Percentiles rank a stretch among this genome's conserved stretches.
Evolutionary conservation across 2,888 invertebrate species (phyloP).

Genomic region (Marronus borbonicus): DNA sequence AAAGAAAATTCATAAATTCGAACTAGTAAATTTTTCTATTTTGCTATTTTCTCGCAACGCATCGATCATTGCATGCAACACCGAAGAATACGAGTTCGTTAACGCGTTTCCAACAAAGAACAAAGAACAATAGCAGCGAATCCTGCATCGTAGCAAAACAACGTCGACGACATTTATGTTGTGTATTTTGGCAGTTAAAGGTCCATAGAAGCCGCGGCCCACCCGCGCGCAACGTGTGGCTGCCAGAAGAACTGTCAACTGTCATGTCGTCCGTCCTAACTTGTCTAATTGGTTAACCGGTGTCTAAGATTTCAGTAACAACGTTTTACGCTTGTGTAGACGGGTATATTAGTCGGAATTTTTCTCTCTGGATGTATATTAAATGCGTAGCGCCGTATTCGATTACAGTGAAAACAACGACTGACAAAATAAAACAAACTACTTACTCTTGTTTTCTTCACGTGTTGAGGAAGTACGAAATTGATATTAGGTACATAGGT

Average conservation of each 20-base stretch:
- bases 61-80: neutral
- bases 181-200: slow-evolving; percentile 41
- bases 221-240: slow-evolving; percentile 25
- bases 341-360: neutral
- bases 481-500: slow-evolving; percentile 22
- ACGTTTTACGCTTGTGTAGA: neutral
- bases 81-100: neutral
- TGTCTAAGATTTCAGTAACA: slow-evolving; percentile 43
- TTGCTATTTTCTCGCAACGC: no score
- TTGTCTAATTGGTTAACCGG: slow-evolving; percentile 44
- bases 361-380: slow-evolving; percentile 5
- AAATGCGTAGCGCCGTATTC: slow-evolving; percentile 44
- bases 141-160: slow-evolving; percentile 19
- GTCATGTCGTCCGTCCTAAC: slow-evolving; percentile 35
- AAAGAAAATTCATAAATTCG: no score
- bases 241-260: slow-evolving; percentile 43
- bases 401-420: slow-evolving; percentile 28
- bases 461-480: slow-evolving; percentile 29
- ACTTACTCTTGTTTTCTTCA: slow-evolving; percentile 38
- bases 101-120: neutral
- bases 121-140: slow-evolving; percentile 33
- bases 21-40: no score
- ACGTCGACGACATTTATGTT: slow-evolving; percentile 39
- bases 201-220: slow-evolving; percentile 8
- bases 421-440: slow-evolving; percentile 44